Evolutionary conservation across 64 coral and sea anemone species (phyloP).

Genomic region (Acropora yongei): DNA sequence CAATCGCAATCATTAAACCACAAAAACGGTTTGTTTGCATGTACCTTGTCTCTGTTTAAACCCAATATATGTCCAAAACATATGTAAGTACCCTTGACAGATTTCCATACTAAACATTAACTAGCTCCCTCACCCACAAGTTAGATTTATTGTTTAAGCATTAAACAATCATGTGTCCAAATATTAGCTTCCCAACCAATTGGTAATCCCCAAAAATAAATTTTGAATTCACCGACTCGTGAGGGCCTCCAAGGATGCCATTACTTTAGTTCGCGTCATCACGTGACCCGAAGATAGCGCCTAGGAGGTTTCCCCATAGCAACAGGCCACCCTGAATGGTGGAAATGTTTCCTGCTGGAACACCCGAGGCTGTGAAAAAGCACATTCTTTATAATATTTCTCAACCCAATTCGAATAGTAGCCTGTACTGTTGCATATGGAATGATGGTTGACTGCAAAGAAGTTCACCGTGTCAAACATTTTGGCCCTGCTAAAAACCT

Average conservation of each 20-base stretch:
- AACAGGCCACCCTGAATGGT: constrained; percentile 17
- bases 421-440: constrained; percentile 20
- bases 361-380: constrained; percentile 29
- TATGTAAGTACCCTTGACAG: neutral
- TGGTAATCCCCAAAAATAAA: neutral
- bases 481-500: constrained; percentile 36
- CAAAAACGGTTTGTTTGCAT: neutral
- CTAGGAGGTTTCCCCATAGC: constrained; percentile 2
- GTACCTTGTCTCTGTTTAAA: neutral
- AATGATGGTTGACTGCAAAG: constrained; percentile 8
- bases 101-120: neutral
- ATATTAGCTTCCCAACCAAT: neutral
- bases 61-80: neutral
- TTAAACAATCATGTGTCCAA: neutral
- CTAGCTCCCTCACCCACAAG: neutral
- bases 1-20: neutral
- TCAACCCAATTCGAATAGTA: neutral
- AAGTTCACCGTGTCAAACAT: constrained; percentile 2
- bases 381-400: constrained; percentile 17
- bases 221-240: neutral
- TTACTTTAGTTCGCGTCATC: neutral
- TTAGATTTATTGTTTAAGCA: neutral
- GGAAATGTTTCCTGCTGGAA: constrained; percentile 34
- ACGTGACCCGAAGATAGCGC: neutral
- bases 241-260: neutral